Percentiles rank a stretch among this genome's conserved stretches.
These are phyloP conservation scores for Lochmaea capreae DNA, from an alignment of 2,888 invertebrate species.

Conservation along the genomic window DNA sequence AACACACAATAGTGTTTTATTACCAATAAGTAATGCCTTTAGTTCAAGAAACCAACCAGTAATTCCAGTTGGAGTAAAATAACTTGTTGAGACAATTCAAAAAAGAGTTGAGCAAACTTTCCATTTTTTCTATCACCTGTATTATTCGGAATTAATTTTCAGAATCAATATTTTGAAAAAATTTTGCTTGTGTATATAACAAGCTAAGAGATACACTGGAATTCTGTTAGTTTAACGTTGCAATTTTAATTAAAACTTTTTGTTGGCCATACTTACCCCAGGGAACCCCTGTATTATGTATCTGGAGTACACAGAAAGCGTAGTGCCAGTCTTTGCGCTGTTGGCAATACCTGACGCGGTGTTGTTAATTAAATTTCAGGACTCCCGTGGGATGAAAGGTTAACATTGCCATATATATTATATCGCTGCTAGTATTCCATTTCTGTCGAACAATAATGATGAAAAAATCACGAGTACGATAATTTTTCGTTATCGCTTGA, in stretches of 20 bases:
- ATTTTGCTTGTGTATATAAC: not conserved
- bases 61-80: too few relatives aligned
- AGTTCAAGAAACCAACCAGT: too few relatives aligned
- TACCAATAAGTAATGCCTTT: too few relatives aligned
- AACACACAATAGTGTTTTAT: too few relatives aligned
- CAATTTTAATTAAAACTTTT: constrained; percentile 42
- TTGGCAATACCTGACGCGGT: constrained; percentile 37
- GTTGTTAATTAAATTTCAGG: constrained; percentile 43
- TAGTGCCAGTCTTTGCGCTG: constrained; percentile 10
- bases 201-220: constrained; percentile 29
- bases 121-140: not conserved
- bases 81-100: too few relatives aligned
- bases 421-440: constrained; percentile 5
- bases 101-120: not conserved
- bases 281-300: constrained; percentile 32
- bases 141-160: not conserved
- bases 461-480: not conserved
- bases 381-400: constrained; percentile 34
- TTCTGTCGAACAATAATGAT: not conserved
- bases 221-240: constrained; percentile 27
- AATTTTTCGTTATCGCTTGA: not conserved
- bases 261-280: constrained; percentile 26
- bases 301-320: constrained; percentile 34
- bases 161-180: not conserved
- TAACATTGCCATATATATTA: constrained; percentile 33